Percentiles rank a stretch among this genome's conserved stretches.
Evolutionary conservation across 1,140 invertebrate species (phyloP).

Genomic region (Cotesia glomerata): DNA sequence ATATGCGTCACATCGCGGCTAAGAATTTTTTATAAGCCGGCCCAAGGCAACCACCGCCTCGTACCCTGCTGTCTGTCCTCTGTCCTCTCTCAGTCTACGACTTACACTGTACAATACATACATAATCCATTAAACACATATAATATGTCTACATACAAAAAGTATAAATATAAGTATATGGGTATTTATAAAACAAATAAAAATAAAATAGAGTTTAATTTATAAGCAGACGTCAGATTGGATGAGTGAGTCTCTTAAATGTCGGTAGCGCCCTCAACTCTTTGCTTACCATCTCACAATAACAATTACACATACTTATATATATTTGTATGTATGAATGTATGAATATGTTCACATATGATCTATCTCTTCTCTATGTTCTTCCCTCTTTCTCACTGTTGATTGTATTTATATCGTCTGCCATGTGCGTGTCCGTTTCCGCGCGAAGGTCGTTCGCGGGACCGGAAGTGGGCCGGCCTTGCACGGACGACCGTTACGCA

Average conservation of each 20-base stretch:
- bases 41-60: conserved; percentile 21
- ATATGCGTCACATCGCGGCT: conserved; percentile 22
- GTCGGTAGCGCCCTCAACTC: not conserved
- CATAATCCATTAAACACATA: no score
- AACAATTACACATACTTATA: not conserved
- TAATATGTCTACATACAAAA: no score
- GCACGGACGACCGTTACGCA: conserved; percentile 53
- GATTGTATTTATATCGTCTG: conserved; percentile 42
- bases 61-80: conserved; percentile 20
- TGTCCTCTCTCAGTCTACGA: not conserved
- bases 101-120: not conserved
- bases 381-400: conserved; percentile 22
- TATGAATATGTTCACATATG: not conserved
- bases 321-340: not conserved
- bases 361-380: conserved; percentile 27
- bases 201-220: not conserved
- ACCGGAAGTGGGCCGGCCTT: conserved; percentile 61
- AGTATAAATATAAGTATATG: no score
- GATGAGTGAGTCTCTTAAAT: not conserved
- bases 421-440: conserved; percentile 53
- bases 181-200: not conserved
- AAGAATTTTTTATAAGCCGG: conserved; percentile 7
- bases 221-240: no score
- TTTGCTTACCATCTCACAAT: not conserved
- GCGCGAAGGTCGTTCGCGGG: conserved; percentile 55